Evolutionary conservation across 2,888 invertebrate species (phyloP).

Genomic region (Subacronicta megacephala): DNA sequence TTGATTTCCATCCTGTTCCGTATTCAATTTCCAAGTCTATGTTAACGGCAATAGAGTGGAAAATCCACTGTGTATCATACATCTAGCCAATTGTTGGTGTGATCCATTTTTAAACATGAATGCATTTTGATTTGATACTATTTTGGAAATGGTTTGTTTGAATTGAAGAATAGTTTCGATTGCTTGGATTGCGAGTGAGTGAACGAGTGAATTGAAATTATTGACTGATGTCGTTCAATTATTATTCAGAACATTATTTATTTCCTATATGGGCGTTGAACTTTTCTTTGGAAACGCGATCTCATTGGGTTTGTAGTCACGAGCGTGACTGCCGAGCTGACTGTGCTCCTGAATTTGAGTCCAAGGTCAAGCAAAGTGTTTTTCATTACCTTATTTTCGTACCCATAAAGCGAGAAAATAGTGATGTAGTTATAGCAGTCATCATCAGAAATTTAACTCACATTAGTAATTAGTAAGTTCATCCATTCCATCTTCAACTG

Average conservation of each 20-base stretch:
- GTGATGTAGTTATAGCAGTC: too few relatives aligned
- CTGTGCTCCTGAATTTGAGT: too few relatives aligned
- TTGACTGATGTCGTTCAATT: background rate
- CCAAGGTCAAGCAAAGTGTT: too few relatives aligned
- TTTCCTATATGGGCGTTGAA: too few relatives aligned
- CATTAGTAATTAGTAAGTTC: too few relatives aligned
- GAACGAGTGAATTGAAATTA: conserved; percentile 2
- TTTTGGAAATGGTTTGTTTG: conserved; percentile 47
- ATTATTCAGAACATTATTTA: background rate
- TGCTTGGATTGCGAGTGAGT: conserved; percentile 15
- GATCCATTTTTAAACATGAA: conserved; percentile 57
- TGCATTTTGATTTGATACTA: conserved; percentile 49
- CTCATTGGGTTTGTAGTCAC: too few relatives aligned
- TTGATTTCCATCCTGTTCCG: conserved; percentile 47
- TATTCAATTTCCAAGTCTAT: conserved; percentile 12
- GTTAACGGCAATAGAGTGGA: rapidly evolving
- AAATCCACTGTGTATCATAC: conserved; percentile 2
- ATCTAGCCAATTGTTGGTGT: conserved; percentile 23
- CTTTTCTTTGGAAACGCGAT: too few relatives aligned
- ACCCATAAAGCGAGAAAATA: too few relatives aligned
- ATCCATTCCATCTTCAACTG: too few relatives aligned
- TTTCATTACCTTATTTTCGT: too few relatives aligned
- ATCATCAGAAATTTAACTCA: too few relatives aligned
- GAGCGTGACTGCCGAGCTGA: too few relatives aligned
- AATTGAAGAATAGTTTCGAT: conserved; percentile 26